Base-by-base conservation (phyloP, 2,888 invertebrate genomes). In the Euplagia quadripunctaria region DNA sequence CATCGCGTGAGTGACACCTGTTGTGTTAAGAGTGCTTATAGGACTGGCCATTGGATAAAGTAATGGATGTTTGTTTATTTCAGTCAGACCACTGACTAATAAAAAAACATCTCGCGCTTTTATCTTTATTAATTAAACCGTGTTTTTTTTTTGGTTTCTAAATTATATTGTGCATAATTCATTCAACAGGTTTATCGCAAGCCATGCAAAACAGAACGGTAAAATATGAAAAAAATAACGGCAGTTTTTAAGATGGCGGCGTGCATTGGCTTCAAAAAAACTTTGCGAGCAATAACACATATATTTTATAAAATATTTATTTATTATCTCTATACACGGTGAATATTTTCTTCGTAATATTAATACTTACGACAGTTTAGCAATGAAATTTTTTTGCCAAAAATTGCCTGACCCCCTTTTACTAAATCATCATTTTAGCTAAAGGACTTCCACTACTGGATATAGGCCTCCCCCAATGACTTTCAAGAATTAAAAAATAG, bases 281-380 rank as follows among this genome's bases (percentile, higher is more conserved):
- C 46, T 55, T 64, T 61, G 31, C 31, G 4, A 31, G 64, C n/a
- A 49, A 49, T 16, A n/a, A 41, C 49, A 64, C 20, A 58, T 17
- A 79, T 69, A 76, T 73, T 73, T 65, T 58, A 20, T 20, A 58
- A 20, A 5, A 31, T 31, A 31, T 31, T 58, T 58, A 76, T 75
- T 77, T 75, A 82, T 80, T 79, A 75, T 79, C 74, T 71, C 75
- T 51, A 42, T 43, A 49, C 46, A 70, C 72, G 31, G 42, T 41
- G 68, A 70, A 76, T 77, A 71, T 64, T 72, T 64, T 68, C 74
- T 70, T 58, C 70, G 41, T 67, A 74, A 43, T 75, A 76, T 65
- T 81, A 75, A 79, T 71, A 79, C 74, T 41, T 65, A 43, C 8
- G 46, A 65, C n/a, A 64, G 9, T 12, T 20, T 12, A 58, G 6